A percentile compares a stretch with the other conserved stretches of the same genome.
phyloP scores from a whole-genome alignment of 2,797 vertebrate genomes.

The Mionectes olivaceus region DNA sequence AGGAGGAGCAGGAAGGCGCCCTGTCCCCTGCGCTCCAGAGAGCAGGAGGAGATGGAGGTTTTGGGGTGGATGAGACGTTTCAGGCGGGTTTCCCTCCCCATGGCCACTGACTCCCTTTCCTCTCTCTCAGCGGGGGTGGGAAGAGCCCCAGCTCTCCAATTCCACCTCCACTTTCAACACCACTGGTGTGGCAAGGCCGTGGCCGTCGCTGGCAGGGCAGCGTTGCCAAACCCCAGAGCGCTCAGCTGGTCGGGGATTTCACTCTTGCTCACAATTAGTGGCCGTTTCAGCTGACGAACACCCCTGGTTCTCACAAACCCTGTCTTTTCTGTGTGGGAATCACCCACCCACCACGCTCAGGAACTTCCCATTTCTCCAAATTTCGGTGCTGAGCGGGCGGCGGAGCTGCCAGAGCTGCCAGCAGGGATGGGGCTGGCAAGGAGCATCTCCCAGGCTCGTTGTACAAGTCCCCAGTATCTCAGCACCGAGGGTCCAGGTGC shows the following conservation, averaged over 20 bases:
- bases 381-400: not conserved
- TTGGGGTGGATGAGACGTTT: not conserved
- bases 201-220: not conserved
- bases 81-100: fast-evolving
- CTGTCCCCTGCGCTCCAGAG: not conserved
- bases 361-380: not conserved
- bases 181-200: not conserved
- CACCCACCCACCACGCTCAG: not conserved
- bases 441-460: not conserved
- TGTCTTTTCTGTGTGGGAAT: not conserved
- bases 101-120: not conserved
- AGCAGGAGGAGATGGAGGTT: not conserved
- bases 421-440: not conserved
- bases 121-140: not conserved
- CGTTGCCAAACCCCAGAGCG: not conserved
- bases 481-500: fast-evolving
- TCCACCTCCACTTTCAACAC: not conserved
- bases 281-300: not conserved
- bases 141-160: not conserved
- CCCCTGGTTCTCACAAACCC: not conserved
- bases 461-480: not conserved
- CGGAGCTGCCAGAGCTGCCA: not conserved
- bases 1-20: not conserved
- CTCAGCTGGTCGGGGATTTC: not conserved
- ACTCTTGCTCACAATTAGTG: not conserved